A percentile compares a stretch with the other conserved stretches of the same genome.
These are phyloP conservation scores for Rhinoderma darwinii DNA, from an alignment of 2,113 vertebrate species.

Conservation along the genomic window DNA sequence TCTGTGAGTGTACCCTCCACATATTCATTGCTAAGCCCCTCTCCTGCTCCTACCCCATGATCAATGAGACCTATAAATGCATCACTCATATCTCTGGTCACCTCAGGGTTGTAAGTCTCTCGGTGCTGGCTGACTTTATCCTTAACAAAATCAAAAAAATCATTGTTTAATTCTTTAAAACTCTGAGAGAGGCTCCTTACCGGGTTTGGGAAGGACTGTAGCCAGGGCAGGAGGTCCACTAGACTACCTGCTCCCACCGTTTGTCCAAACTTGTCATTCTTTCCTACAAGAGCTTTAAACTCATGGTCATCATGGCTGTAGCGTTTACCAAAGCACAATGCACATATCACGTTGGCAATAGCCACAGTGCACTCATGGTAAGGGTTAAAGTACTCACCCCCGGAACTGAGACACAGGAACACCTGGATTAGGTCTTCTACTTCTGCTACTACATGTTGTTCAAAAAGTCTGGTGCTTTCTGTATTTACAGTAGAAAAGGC, in stretches of 20 bases:
- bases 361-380: constrained; percentile 76
- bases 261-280: constrained; percentile 79
- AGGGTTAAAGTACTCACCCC: constrained; percentile 74
- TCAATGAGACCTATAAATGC: constrained; percentile 78
- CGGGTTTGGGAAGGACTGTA: constrained; percentile 84
- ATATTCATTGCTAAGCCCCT: constrained; percentile 72
- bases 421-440: constrained; percentile 75
- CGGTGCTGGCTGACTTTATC: constrained; percentile 79
- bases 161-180: constrained; percentile 80
- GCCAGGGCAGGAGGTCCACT: constrained; percentile 88
- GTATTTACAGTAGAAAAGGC: constrained; percentile 78
- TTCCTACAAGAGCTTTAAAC: constrained; percentile 76
- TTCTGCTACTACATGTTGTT: constrained; percentile 78
- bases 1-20: constrained; percentile 80
- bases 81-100: constrained; percentile 80
- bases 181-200: constrained; percentile 79
- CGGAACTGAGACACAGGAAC: constrained; percentile 69
- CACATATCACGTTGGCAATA: constrained; percentile 82
- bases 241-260: constrained; percentile 85
- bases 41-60: constrained; percentile 62
- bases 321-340: constrained; percentile 84
- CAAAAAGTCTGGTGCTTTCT: constrained; percentile 74
- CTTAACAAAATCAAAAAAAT: constrained; percentile 79
- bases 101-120: constrained; percentile 69
- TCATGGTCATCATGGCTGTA: constrained; percentile 79